These are phyloP conservation scores for Proterorhinus semilunaris DNA, from an alignment of 2,113 vertebrate genomes.

Conservation along the genomic window DNA sequence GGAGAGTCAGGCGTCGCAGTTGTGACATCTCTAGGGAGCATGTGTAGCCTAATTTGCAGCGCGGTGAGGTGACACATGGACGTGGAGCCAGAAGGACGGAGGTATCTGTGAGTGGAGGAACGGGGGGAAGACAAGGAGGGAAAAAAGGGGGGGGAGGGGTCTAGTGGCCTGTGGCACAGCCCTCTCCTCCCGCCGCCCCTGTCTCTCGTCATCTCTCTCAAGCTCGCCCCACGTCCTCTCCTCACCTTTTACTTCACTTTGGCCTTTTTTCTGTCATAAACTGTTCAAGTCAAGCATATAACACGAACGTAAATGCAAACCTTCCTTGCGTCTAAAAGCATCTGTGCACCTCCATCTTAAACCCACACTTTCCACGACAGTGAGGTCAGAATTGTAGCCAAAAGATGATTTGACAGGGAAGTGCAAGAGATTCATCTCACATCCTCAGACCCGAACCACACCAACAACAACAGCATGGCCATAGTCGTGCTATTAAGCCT, in stretches of 20 bases:
- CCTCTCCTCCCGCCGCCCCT: constrained; percentile 39
- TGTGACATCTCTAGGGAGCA: constrained; percentile 65
- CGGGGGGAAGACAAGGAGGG: background rate
- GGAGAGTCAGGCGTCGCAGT: constrained; percentile 49
- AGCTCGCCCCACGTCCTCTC: constrained; percentile 36
- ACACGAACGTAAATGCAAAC: too few relatives aligned
- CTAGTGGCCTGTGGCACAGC: constrained; percentile 52
- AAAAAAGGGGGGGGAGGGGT: constrained; percentile 38
- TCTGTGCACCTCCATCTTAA: too few relatives aligned
- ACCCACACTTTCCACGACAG: too few relatives aligned
- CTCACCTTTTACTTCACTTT: constrained; percentile 44
- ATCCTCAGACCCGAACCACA: too few relatives aligned
- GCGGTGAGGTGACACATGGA: constrained; percentile 67
- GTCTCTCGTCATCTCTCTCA: constrained; percentile 59
- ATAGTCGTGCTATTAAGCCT: too few relatives aligned
- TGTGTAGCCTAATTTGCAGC: constrained; percentile 66
- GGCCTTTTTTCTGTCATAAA: constrained; percentile 6
- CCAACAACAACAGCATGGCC: too few relatives aligned
- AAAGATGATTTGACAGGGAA: too few relatives aligned
- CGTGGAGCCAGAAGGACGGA: constrained; percentile 21
- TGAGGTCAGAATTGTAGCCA: too few relatives aligned
- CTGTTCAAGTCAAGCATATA: background rate
- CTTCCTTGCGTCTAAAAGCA: too few relatives aligned
- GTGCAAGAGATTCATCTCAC: too few relatives aligned
- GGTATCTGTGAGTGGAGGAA: background rate